phyloP scores from a whole-genome alignment of 2,888 invertebrate genomes.

The Eristalis pertinax region DNA sequence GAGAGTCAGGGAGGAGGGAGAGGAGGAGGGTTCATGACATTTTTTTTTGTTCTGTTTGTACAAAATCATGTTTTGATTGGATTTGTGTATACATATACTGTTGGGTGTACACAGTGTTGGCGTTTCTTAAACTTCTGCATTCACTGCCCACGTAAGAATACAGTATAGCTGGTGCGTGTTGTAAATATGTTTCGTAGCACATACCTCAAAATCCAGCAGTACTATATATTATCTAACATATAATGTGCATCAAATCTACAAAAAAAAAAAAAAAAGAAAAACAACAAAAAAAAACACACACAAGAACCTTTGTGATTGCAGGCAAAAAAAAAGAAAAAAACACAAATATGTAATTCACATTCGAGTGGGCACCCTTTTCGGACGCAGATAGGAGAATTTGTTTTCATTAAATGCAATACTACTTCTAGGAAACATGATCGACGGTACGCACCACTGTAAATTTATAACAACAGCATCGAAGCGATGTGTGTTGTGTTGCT shows the following conservation, averaged over 20 bases:
- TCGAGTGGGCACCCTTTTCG: neutral
- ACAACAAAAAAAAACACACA: no score
- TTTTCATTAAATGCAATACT: neutral
- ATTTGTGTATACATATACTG: neutral
- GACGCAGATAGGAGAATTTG: neutral
- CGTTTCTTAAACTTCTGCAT: neutral
- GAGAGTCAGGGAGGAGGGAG: no score
- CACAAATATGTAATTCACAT: neutral
- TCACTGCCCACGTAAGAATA: neutral
- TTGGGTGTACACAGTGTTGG: neutral
- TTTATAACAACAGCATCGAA: neutral
- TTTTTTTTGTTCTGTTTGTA: no score
- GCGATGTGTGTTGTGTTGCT: no score
- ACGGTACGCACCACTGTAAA: neutral
- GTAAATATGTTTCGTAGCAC: neutral
- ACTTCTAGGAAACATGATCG: neutral
- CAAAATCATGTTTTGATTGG: neutral
- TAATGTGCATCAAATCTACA: neutral
- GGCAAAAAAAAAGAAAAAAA: no score
- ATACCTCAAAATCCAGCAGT: neutral
- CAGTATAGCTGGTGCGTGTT: neutral
- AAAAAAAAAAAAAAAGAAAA: no score
- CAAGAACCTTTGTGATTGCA: neutral
- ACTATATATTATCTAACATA: neutral
- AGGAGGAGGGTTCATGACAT: no score